These are phyloP conservation scores for Corythoichthys intestinalis DNA, from an alignment of 2,113 vertebrate genomes.

Conservation along the genomic window DNA sequence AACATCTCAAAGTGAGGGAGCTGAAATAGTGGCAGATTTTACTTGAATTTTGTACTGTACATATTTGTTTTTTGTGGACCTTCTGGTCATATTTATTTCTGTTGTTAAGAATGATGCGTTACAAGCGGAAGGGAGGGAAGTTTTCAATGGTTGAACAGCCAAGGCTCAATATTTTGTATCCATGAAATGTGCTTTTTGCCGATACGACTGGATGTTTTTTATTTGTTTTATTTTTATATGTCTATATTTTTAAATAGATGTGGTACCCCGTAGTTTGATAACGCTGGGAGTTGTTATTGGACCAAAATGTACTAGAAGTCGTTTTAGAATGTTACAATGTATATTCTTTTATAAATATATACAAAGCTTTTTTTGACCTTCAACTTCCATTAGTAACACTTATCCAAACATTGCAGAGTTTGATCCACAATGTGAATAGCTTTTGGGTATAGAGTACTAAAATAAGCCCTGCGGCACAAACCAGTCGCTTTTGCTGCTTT, in stretches of 20 bases:
- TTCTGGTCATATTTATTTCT: slow-evolving; percentile 79
- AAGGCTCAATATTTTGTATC: slow-evolving; percentile 57
- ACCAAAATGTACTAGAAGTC: slow-evolving; percentile 50
- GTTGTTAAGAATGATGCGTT: slow-evolving; percentile 67
- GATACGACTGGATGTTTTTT: slow-evolving; percentile 43
- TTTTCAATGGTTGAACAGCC: slow-evolving; percentile 42
- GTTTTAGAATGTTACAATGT: slow-evolving; percentile 7
- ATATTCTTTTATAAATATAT: background rate
- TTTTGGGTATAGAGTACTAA: background rate
- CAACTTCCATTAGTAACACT: slow-evolving; percentile 21
- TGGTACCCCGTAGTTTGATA: slow-evolving; percentile 28
- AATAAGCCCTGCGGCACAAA: background rate
- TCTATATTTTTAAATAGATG: slow-evolving; percentile 55
- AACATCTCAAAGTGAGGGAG: slow-evolving; percentile 31
- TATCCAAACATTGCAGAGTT: background rate
- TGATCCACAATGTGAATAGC: slow-evolving; percentile 24
- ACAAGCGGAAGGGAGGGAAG: slow-evolving; percentile 39
- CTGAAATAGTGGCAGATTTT: slow-evolving; percentile 31
- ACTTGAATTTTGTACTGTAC: slow-evolving; percentile 69
- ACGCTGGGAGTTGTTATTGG: slow-evolving; percentile 30
- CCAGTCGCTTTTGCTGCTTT: background rate
- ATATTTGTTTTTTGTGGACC: slow-evolving; percentile 39
- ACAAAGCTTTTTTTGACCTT: background rate
- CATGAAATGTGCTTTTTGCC: slow-evolving; percentile 44
- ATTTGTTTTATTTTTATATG: slow-evolving; percentile 41